Percentiles rank a stretch among this genome's conserved stretches.
Conservation (phyloP, 1,140 invertebrate genomes). For the Drosophila teissieri region DNA sequence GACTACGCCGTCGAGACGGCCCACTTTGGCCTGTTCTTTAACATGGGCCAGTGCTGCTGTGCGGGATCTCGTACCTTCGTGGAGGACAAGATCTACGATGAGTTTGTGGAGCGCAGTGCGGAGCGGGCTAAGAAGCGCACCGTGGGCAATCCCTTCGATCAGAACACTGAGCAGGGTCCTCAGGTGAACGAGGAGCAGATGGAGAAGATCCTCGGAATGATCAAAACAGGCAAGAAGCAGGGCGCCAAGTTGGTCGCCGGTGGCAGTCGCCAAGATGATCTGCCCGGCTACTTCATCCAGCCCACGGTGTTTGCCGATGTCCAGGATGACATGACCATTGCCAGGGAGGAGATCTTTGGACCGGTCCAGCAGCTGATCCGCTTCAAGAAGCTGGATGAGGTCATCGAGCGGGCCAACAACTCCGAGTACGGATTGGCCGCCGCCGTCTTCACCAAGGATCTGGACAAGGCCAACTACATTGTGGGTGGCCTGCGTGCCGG, state of each 20-base stretch:
- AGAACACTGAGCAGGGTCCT: conserved; percentile 94
- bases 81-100: conserved; percentile 97
- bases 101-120: conserved; percentile 95
- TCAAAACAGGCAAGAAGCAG: conserved; percentile 93
- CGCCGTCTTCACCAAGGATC: conserved; percentile 94
- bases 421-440: conserved; percentile 97
- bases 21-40: conserved; percentile 94
- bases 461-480: conserved; percentile 93
- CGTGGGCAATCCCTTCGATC: conserved; percentile 96
- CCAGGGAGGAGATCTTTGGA: conserved; percentile 98
- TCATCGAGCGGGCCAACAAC: conserved; percentile 95
- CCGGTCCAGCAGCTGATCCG: conserved; percentile 98
- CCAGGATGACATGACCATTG: conserved; percentile 96
- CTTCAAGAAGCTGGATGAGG: conserved; percentile 95
- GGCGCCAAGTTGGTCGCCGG: conserved; percentile 95
- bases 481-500: conserved; percentile 93
- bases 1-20: conserved; percentile 92
- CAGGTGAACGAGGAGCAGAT: conserved; percentile 96
- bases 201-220: conserved; percentile 93
- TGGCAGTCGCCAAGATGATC: conserved; percentile 88
- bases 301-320: conserved; percentile 99
- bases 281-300: conserved; percentile 94
- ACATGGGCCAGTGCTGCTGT: conserved; percentile 92
- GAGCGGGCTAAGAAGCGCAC: conserved; percentile 92
- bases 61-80: conserved; percentile 96